Conservation (phyloP, 2,797 vertebrate genomes). For the Falco berigora region DNA sequence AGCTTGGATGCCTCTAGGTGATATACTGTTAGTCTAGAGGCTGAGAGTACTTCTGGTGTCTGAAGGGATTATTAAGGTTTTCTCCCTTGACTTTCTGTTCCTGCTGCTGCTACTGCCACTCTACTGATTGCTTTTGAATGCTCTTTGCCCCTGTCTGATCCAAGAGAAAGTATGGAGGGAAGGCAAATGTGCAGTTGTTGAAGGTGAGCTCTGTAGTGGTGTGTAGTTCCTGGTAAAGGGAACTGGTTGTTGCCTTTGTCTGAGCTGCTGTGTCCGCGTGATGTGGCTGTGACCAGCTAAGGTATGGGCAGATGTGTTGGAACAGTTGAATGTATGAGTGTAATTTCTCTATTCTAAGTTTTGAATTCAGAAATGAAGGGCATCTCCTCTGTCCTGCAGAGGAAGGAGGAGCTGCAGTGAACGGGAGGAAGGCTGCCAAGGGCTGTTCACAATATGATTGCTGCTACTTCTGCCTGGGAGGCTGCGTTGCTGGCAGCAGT, state of each 20-base stretch:
- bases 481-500: neutral
- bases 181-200: neutral
- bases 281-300: neutral
- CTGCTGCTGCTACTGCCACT: neutral
- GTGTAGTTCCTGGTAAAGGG: neutral
- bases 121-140: neutral
- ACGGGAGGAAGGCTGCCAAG: neutral
- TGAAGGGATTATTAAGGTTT: neutral
- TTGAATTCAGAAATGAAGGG: neutral
- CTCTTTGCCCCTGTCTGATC: neutral
- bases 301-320: neutral
- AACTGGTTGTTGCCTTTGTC: neutral
- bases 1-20: neutral
- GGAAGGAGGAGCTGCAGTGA: neutral
- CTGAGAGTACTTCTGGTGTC: neutral
- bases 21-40: neutral
- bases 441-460: neutral
- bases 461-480: neutral
- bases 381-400: neutral
- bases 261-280: rapidly evolving
- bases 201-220: neutral
- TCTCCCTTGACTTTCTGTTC: neutral
- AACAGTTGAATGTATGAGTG: neutral
- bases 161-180: neutral
- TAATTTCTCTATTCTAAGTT: neutral